Conservation (phyloP, 2,888 invertebrate genomes). For the Pandemis corylana region DNA sequence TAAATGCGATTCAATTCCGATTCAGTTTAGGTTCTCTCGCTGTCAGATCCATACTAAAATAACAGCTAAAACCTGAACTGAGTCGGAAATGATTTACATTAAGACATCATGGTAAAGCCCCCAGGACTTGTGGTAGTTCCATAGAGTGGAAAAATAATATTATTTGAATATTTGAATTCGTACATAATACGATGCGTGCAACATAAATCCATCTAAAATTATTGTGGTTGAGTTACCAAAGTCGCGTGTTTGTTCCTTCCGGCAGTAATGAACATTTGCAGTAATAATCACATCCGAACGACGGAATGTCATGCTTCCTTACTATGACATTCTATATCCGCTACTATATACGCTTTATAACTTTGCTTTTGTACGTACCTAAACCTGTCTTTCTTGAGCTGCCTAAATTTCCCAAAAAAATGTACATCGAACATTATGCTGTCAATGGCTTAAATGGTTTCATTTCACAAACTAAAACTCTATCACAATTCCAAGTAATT, state of each 20-base stretch:
- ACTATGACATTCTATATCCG: background rate
- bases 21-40: too few relatives aligned
- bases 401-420: too few relatives aligned
- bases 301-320: constrained; percentile 28
- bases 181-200: constrained; percentile 10
- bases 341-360: background rate
- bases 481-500: background rate
- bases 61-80: too few relatives aligned
- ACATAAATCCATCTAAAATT: constrained; percentile 4
- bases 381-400: too few relatives aligned
- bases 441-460: too few relatives aligned
- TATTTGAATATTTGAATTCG: background rate
- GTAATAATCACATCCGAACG: constrained; percentile 36
- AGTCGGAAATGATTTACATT: too few relatives aligned
- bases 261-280: constrained; percentile 26
- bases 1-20: too few relatives aligned
- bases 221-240: constrained; percentile 5
- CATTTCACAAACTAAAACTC: background rate
- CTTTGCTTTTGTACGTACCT: background rate
- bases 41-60: too few relatives aligned
- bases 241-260: constrained; percentile 31
- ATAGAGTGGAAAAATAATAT: background rate
- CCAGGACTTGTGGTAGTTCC: too few relatives aligned
- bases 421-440: too few relatives aligned
- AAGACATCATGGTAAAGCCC: too few relatives aligned